These are phyloP conservation scores for Numenius arquata DNA, from an alignment of 2,113 vertebrate species.

Conservation along the genomic window DNA sequence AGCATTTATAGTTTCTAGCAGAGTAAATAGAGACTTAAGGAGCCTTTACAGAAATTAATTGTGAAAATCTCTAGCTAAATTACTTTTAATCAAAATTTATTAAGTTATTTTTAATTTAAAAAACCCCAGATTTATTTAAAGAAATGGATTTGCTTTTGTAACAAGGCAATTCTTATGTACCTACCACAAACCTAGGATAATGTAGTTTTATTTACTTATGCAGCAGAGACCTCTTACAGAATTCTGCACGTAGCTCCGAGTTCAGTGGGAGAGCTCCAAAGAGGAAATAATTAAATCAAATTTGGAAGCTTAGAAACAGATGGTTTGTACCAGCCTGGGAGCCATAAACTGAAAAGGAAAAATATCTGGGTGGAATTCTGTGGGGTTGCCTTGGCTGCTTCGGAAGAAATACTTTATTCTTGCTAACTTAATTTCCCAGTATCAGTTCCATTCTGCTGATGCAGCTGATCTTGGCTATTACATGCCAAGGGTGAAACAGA, in stretches of 20 bases:
- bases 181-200: background rate
- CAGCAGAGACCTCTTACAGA: background rate
- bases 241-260: background rate
- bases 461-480: background rate
- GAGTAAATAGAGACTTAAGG: background rate
- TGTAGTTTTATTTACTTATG: background rate
- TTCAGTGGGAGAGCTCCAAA: background rate
- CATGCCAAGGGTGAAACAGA: background rate
- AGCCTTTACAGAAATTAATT: background rate
- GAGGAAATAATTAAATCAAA: conserved; percentile 48
- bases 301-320: conserved; percentile 36
- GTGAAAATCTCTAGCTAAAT: background rate
- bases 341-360: background rate
- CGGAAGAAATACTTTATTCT: background rate
- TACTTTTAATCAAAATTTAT: background rate
- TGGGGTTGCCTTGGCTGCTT: background rate
- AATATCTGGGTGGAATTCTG: background rate
- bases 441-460: background rate
- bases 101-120: background rate
- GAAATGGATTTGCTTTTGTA: background rate
- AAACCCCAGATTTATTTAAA: background rate
- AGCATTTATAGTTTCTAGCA: background rate
- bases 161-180: background rate
- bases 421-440: background rate
- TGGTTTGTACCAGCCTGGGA: conserved; percentile 15